Conservation (phyloP, 53 echinoderm and acorn worm genomes). For the Zoroaster sp. region DNA sequence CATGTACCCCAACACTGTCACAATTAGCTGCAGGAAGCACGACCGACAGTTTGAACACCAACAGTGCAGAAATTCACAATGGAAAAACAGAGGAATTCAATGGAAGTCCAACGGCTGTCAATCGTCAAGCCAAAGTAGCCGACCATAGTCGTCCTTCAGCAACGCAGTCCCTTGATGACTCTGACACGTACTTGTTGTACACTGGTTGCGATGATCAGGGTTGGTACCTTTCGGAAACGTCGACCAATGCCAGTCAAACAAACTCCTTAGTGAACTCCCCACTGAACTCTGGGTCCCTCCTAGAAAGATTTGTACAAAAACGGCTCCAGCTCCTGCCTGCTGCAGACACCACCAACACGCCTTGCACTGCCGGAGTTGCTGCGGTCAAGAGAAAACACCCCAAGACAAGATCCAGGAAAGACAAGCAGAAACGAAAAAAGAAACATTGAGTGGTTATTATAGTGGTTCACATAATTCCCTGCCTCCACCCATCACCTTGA, state of each 20-base stretch:
- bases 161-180: not conserved
- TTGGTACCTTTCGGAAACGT: constrained; percentile 18
- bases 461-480: no score
- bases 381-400: not conserved
- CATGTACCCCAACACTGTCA: not conserved
- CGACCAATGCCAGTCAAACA: not conserved
- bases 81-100: not conserved
- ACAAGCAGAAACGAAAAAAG: not conserved
- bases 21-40: not conserved
- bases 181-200: constrained; percentile 8
- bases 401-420: not conserved
- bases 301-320: not conserved
- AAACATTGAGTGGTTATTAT: not conserved
- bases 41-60: not conserved
- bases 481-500: no score
- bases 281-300: not conserved
- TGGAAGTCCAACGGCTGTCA: not conserved
- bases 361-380: not conserved
- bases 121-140: not conserved
- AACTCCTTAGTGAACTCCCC: not conserved
- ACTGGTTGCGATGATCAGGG: constrained; percentile 6
- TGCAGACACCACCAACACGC: not conserved
- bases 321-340: not conserved
- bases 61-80: not conserved
- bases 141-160: not conserved